Evolutionary conservation across 2,113 vertebrate genomes (phyloP).

Genomic region (Notothenia rossii): DNA sequence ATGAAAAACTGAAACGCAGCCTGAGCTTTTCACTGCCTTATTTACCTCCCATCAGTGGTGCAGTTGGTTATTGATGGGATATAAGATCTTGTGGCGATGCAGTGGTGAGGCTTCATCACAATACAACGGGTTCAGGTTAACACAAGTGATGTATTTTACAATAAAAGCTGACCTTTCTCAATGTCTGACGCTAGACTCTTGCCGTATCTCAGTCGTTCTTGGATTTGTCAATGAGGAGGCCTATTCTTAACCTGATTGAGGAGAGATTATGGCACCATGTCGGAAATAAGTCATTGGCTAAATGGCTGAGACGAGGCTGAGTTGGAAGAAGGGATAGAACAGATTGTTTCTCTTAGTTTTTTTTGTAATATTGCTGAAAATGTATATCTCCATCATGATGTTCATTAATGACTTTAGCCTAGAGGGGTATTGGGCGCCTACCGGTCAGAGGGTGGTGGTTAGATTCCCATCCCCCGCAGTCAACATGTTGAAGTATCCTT

Average conservation of each 20-base stretch:
- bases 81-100: neutral
- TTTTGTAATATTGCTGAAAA: neutral
- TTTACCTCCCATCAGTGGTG: constrained; percentile 26
- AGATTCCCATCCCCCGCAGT: no score
- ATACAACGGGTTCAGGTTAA: neutral
- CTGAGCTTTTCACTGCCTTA: constrained; percentile 25
- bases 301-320: neutral
- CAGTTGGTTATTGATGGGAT: constrained; percentile 18
- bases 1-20: constrained; percentile 13
- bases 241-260: constrained; percentile 11
- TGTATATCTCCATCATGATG: neutral
- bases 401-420: no score
- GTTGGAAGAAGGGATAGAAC: neutral
- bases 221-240: neutral
- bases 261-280: neutral
- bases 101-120: neutral
- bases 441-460: no score
- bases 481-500: no score
- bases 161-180: neutral
- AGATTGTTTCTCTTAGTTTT: no score
- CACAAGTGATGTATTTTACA: neutral
- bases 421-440: no score
- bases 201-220: constrained; percentile 4
- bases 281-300: constrained; percentile 29
- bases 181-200: constrained; percentile 9